Base-by-base conservation (phyloP, 2,888 invertebrate species). In the Drosophila pseudotakahashii region DNA sequence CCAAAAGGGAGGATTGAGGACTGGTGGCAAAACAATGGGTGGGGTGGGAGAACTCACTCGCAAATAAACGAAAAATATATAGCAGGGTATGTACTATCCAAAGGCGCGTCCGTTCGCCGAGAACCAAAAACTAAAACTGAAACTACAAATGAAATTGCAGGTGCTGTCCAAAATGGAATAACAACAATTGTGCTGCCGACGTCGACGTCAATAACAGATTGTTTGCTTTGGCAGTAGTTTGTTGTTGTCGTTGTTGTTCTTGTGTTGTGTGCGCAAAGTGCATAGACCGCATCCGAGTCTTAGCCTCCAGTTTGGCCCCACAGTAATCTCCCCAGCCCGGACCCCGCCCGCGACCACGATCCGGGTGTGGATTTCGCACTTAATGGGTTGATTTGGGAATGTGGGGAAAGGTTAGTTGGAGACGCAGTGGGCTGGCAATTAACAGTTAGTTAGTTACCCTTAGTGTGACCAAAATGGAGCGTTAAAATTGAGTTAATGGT, bases 231-330 rank as follows among this genome's bases (percentile, higher is more conserved):
- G 32, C 30, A 32, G 14, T 32, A 30, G 30, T 30, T 30, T 2
- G 16, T 36, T 41, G 23, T 10, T 11, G 42, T 42, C 14, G 41
- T 1, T 16, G 16, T 41, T 41, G 41, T 16, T 41, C 16, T 42
- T 11, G 11, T 11, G 34, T 47, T 37, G 26, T 51, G 60, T 60
- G 69, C 52, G 52, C 69, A 69, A 69, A 69, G 69, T 69, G 60
- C 71, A 69, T 53, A 60, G 59, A 70, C 68, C 69, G 44, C 58
- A 41, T 69, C 67, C 42, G 67, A 45, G 26, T 19, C 52, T 26
- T 23, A 52, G 67, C 36, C 32, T 44, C 52, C 11, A 37, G 37
- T 16, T 34, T 37, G n/a, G 39, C 37, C 30, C 30, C 58, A 19
- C 32, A 16, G 48, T 16, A 16, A 11, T 30, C 10, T n/a, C 53